These are phyloP conservation scores for Drosophila lini DNA, from an alignment of 1,140 invertebrate species.

Conservation along the genomic window DNA sequence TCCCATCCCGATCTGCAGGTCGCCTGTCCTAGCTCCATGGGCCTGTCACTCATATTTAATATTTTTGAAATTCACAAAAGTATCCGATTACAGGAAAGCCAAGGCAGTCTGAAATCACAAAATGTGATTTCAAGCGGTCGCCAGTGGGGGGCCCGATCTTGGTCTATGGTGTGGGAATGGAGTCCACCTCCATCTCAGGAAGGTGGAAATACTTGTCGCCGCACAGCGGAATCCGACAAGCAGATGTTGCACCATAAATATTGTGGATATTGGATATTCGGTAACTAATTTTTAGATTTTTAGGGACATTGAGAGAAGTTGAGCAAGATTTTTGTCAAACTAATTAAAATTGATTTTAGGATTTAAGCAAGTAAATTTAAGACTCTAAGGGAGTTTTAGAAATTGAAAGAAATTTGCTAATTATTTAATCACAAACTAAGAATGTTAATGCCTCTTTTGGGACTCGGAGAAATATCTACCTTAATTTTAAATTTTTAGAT, in stretches of 20 bases:
- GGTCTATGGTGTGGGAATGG: conserved; percentile 3
- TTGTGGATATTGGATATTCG: conserved; percentile 9
- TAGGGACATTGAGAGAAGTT: neutral
- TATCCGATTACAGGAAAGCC: conserved; percentile 83
- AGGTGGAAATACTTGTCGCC: conserved; percentile 45
- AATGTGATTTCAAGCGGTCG: conserved; percentile 65
- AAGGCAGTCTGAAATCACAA: conserved; percentile 82
- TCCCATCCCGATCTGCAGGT: conserved; percentile 20
- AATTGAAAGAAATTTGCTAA: no score
- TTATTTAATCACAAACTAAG: no score
- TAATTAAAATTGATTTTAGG: neutral
- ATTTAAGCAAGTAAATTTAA: neutral
- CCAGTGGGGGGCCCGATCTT: conserved; percentile 57
- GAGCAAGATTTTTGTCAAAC: neutral
- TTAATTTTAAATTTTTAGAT: neutral
- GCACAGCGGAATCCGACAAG: conserved; percentile 19
- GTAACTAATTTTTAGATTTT: conserved; percentile 10
- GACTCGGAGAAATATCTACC: no score
- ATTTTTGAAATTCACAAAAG: conserved; percentile 83
- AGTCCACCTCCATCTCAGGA: conserved; percentile 39
- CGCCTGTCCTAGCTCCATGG: conserved; percentile 48
- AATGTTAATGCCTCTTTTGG: no score
- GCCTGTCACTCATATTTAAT: conserved; percentile 82
- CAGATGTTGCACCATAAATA: conserved; percentile 63
- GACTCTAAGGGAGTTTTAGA: neutral